Evolutionary conservation across 2,797 vertebrate species (phyloP).

Genomic region (Hypotaenidia philippensis): DNA sequence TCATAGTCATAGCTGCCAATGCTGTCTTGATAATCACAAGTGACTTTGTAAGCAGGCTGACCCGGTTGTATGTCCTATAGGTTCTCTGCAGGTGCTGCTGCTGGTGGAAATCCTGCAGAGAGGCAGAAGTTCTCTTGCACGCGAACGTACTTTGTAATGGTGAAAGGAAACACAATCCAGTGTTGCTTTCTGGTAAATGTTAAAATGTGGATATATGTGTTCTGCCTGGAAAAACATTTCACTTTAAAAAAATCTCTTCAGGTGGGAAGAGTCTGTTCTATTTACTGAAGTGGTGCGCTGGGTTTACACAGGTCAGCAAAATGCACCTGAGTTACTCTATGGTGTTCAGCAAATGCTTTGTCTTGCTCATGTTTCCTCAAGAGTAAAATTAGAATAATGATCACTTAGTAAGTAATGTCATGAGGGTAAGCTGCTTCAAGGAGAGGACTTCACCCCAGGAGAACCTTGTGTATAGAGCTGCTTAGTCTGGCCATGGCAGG

Average conservation of each 20-base stretch:
- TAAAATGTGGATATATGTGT: neutral
- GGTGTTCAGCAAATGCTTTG: neutral
- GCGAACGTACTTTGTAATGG: neutral
- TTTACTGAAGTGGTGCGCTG: neutral
- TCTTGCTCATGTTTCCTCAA: neutral
- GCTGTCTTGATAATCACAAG: neutral
- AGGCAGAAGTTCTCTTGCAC: neutral
- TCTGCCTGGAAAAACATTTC: neutral
- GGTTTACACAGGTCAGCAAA: neutral
- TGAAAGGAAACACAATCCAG: neutral
- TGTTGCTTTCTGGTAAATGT: neutral
- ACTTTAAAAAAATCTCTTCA: neutral
- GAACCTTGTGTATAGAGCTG: neutral
- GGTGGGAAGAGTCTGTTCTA: neutral
- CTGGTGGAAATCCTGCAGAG: neutral
- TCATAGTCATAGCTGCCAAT: neutral
- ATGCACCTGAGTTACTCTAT: neutral
- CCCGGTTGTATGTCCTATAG: neutral
- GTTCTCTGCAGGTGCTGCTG: neutral
- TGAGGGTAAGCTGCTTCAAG: slow-evolving; percentile 7
- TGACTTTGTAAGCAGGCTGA: slow-evolving; percentile 16
- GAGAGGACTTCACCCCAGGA: neutral
- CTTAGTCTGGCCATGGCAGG: neutral
- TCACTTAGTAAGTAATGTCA: neutral
- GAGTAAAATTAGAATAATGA: slow-evolving; percentile 20